Conservation (phyloP, 2,797 vertebrate genomes). For the Semotilus atromaculatus region DNA sequence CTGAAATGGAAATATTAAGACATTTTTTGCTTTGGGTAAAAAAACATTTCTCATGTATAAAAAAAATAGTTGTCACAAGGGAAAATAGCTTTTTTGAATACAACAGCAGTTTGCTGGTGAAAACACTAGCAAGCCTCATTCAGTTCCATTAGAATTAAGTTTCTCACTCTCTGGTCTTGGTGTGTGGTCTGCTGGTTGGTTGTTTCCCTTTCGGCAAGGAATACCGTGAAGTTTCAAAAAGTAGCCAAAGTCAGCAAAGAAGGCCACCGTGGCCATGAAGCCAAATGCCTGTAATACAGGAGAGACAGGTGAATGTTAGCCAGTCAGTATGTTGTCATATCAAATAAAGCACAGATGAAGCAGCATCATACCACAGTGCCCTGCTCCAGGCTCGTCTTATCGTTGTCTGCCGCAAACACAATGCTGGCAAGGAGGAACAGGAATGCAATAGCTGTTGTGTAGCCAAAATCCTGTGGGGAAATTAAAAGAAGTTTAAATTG, state of each 20-base stretch:
- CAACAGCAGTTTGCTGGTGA: constrained; percentile 16
- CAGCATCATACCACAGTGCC: constrained; percentile 75
- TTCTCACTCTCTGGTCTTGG: constrained; percentile 54
- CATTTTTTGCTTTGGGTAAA: constrained; percentile 2
- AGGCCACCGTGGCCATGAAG: constrained; percentile 75
- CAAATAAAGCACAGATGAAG: not conserved
- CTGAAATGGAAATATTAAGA: not conserved
- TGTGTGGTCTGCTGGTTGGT: not conserved
- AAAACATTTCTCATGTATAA: constrained; percentile 3
- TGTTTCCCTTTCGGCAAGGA: constrained; percentile 34
- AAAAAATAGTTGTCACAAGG: not conserved
- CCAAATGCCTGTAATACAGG: constrained; percentile 80
- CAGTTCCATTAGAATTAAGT: constrained; percentile 58
- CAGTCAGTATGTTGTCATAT: not conserved
- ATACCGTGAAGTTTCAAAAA: not conserved
- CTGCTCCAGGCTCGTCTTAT: constrained; percentile 59
- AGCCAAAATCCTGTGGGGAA: constrained; percentile 77
- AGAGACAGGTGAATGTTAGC: not conserved
- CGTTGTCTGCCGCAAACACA: constrained; percentile 69
- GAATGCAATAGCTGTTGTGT: constrained; percentile 56
- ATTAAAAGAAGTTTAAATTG: not conserved
- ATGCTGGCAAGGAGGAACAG: constrained; percentile 79
- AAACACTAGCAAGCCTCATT: not conserved
- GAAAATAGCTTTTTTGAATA: not conserved
- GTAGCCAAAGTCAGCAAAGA: constrained; percentile 62